Percentiles rank a stretch among this genome's conserved stretches.
phyloP scores from a whole-genome alignment of 2,797 vertebrate genomes.

The Chiloscyllium punctatum region DNA sequence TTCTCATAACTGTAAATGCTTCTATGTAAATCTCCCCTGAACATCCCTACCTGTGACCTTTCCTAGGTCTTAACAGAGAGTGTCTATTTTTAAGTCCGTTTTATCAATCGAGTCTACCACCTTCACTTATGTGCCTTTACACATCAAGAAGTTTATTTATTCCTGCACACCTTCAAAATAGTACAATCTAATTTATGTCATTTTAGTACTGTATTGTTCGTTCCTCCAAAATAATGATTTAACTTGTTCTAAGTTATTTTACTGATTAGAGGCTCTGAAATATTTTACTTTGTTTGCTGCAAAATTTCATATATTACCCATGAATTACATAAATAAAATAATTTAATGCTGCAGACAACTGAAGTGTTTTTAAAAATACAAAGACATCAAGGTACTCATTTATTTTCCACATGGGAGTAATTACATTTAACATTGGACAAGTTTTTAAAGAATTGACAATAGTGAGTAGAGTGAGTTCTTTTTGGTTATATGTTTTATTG shows the following conservation, averaged over 20 bases:
- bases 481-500: too few species aligned
- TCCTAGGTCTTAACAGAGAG: too few species aligned
- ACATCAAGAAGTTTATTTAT: too few species aligned
- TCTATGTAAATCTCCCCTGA: too few species aligned
- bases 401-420: background rate
- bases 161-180: background rate
- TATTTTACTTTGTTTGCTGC: background rate
- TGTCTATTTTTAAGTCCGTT: background rate
- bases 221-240: background rate
- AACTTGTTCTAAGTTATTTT: too few species aligned
- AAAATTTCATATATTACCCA: background rate
- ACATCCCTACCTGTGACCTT: too few species aligned
- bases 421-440: background rate
- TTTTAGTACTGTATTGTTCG: background rate
- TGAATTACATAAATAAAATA: background rate
- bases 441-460: background rate
- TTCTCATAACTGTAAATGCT: too few species aligned
- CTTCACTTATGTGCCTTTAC: background rate
- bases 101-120: background rate
- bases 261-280: too few species aligned
- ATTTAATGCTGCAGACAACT: background rate
- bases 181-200: background rate
- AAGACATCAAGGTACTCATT: background rate
- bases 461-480: too few species aligned
- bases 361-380: background rate